Evolutionary conservation across 2,888 invertebrate genomes (phyloP).

Genomic region (Eumacrocentrus americanus): DNA sequence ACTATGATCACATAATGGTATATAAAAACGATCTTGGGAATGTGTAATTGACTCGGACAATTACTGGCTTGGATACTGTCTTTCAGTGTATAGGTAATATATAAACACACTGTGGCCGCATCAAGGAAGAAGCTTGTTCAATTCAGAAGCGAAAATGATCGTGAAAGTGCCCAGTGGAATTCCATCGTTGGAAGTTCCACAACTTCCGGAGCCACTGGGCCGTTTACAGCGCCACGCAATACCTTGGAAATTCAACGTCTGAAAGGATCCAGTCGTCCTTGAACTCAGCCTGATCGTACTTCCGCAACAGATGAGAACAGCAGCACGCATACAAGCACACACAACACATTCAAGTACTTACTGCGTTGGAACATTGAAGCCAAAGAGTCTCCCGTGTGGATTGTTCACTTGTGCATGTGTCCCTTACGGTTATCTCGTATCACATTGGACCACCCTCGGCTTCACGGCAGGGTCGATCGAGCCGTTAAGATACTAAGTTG

Average conservation of each 20-base stretch:
- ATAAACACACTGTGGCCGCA: too few relatives aligned
- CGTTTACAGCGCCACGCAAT: too few relatives aligned
- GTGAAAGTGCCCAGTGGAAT: background rate
- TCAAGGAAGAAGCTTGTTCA: too few relatives aligned
- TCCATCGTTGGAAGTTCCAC: too few relatives aligned
- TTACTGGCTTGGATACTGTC: background rate
- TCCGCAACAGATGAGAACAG: background rate
- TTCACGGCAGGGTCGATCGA: conserved; percentile 21
- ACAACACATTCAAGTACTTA: too few relatives aligned
- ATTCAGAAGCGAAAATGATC: background rate
- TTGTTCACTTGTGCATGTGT: conserved; percentile 9
- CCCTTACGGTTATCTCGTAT: conserved; percentile 41
- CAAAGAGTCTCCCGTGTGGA: background rate
- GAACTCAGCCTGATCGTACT: background rate
- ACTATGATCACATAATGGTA: too few relatives aligned
- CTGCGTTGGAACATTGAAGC: background rate
- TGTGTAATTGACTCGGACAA: background rate
- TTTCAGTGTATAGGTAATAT: background rate
- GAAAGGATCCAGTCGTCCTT: background rate
- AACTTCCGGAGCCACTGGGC: too few relatives aligned
- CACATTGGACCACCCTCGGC: conserved; percentile 40
- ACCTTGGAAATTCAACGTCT: too few relatives aligned
- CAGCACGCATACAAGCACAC: too few relatives aligned
- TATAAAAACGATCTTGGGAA: too few relatives aligned
- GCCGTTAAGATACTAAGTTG: conserved; percentile 30